A percentile compares a stretch with the other conserved stretches of the same genome.
phyloP scores from a whole-genome alignment of 2,888 invertebrate species.

The Punctoribates punctum region DNA sequence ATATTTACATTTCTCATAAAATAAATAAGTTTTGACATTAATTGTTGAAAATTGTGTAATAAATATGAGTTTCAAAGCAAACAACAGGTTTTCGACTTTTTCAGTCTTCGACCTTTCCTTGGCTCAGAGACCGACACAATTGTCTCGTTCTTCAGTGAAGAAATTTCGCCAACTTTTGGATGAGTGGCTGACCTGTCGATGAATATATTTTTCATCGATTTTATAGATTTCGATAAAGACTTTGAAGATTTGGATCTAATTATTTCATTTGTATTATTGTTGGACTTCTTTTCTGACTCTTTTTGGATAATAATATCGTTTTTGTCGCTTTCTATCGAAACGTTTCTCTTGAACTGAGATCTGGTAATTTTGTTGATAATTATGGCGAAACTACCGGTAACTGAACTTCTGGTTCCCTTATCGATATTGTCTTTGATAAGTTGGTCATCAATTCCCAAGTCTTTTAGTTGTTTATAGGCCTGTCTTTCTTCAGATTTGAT shows the following conservation, averaged over 20 bases:
- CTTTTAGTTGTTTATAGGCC: conserved; percentile 44
- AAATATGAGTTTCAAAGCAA: background rate
- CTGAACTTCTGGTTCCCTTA: conserved; percentile 45
- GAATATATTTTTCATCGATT: conserved; percentile 27
- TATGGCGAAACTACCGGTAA: conserved; percentile 47
- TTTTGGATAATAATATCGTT: background rate
- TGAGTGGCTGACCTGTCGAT: background rate
- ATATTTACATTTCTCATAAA: too few species aligned
- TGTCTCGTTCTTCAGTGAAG: background rate
- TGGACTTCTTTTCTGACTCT: background rate
- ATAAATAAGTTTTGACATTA: too few species aligned
- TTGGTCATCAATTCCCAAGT: conserved; percentile 46
- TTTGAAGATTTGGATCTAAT: background rate
- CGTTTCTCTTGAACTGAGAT: background rate
- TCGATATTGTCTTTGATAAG: conserved; percentile 45
- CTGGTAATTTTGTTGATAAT: conserved; percentile 43
- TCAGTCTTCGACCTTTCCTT: background rate
- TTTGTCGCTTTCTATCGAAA: background rate
- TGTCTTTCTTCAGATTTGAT: conserved; percentile 41
- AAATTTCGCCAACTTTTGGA: background rate
- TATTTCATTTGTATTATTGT: background rate
- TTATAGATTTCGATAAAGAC: background rate
- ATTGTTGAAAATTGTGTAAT: too few species aligned
- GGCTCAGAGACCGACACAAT: background rate
- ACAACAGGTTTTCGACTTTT: conserved; percentile 23